A percentile compares a stretch with the other conserved stretches of the same genome.
These are phyloP conservation scores for Rhabdomys pumilio DNA, from an alignment of 2,797 vertebrate genomes.

Conservation along the genomic window DNA sequence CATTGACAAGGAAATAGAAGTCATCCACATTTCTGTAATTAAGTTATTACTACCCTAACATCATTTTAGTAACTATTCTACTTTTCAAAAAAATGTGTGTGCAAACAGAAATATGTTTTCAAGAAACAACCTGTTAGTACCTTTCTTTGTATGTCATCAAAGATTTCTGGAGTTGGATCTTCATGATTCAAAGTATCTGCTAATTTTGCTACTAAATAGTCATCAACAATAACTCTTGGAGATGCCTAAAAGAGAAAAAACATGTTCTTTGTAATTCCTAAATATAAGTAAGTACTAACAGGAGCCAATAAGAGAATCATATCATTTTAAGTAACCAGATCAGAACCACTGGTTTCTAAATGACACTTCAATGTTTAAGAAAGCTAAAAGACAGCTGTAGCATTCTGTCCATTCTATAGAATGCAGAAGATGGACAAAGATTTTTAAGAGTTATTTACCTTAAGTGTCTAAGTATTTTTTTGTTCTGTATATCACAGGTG, in stretches of 20 bases:
- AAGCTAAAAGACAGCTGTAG: not conserved
- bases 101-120: slow-evolving; percentile 30
- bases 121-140: slow-evolving; percentile 87
- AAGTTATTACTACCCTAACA: not conserved
- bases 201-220: slow-evolving; percentile 92
- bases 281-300: slow-evolving; percentile 11
- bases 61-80: slow-evolving; percentile 26
- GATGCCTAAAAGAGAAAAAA: slow-evolving; percentile 92
- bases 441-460: not conserved
- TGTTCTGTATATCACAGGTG: not conserved
- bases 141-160: slow-evolving; percentile 98
- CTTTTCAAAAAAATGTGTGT: slow-evolving; percentile 36
- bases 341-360: slow-evolving; percentile 56
- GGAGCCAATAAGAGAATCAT: slow-evolving; percentile 8
- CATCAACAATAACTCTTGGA: slow-evolving; percentile 97
- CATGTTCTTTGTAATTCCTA: slow-evolving; percentile 47
- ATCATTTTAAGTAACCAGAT: slow-evolving; percentile 29
- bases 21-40: not conserved
- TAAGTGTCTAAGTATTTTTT: not conserved
- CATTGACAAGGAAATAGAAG: slow-evolving; percentile 43
- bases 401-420: not conserved
- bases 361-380: slow-evolving; percentile 22
- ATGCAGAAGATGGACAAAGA: not conserved
- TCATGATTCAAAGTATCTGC: slow-evolving; percentile 96
- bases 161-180: slow-evolving; percentile 98